Conservation (phyloP, 1,140 invertebrate genomes). For the Grapholita molesta region DNA sequence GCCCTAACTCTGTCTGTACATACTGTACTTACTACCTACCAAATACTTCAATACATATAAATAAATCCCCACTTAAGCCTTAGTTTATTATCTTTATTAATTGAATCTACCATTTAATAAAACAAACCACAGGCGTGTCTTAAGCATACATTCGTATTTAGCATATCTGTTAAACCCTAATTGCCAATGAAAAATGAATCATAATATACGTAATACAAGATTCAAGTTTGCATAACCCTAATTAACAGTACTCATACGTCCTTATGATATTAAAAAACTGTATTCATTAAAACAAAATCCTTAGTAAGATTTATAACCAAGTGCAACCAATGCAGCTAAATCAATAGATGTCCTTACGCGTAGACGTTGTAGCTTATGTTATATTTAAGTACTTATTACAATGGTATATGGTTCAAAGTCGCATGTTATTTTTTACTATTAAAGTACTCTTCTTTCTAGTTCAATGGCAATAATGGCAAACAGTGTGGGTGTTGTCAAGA, state of each 20-base stretch:
- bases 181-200: neutral
- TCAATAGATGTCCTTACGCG: constrained; percentile 3
- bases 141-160: neutral
- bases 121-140: neutral
- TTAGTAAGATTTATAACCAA: neutral
- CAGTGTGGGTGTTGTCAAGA: constrained; percentile 4
- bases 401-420: neutral
- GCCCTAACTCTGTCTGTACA: too few relatives aligned
- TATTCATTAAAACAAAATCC: neutral
- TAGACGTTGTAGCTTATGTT: neutral
- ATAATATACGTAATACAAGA: neutral
- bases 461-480: constrained; percentile 6
- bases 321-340: neutral
- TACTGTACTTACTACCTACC: too few relatives aligned
- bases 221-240: neutral
- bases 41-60: too few relatives aligned
- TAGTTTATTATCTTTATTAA: neutral
- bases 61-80: too few relatives aligned
- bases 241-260: neutral
- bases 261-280: neutral
- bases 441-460: too few relatives aligned
- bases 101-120: neutral
- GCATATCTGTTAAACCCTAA: neutral
- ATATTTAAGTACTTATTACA: neutral
- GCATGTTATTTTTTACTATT: neutral